phyloP scores from a whole-genome alignment of 2,888 invertebrate genomes.

The Hyposoter dolosus region DNA sequence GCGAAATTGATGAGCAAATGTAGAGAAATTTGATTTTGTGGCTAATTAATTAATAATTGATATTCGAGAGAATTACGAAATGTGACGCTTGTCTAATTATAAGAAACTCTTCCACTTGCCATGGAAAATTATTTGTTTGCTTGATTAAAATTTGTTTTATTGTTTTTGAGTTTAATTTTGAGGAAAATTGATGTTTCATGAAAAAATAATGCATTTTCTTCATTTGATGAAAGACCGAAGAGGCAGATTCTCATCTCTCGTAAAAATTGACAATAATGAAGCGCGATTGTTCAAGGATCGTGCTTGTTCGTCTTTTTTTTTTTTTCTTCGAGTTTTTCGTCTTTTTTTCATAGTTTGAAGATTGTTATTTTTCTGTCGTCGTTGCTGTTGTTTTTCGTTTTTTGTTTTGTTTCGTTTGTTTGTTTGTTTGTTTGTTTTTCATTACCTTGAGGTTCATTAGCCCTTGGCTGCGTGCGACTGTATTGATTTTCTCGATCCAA shows the following conservation, averaged over 20 bases:
- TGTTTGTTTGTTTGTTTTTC: too few relatives aligned
- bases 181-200: not conserved
- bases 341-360: not conserved
- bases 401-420: constrained; percentile 61
- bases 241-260: not conserved
- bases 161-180: not conserved
- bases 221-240: not conserved
- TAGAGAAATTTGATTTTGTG: not conserved
- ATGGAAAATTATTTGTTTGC: not conserved
- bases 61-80: not conserved
- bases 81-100: not conserved
- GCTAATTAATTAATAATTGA: not conserved
- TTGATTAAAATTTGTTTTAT: not conserved
- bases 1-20: not conserved
- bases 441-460: constrained; percentile 85
- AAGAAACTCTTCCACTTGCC: not conserved
- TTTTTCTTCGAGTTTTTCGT: constrained; percentile 18
- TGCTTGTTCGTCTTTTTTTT: constrained; percentile 28
- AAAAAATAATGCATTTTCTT: not conserved
- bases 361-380: constrained; percentile 35
- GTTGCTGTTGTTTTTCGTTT: constrained; percentile 18
- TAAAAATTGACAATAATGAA: not conserved
- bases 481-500: constrained; percentile 88
- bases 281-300: constrained; percentile 29
- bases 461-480: constrained; percentile 86